Conservation (phyloP, 1,140 invertebrate species). For the Drosophila lacteicornis region DNA sequence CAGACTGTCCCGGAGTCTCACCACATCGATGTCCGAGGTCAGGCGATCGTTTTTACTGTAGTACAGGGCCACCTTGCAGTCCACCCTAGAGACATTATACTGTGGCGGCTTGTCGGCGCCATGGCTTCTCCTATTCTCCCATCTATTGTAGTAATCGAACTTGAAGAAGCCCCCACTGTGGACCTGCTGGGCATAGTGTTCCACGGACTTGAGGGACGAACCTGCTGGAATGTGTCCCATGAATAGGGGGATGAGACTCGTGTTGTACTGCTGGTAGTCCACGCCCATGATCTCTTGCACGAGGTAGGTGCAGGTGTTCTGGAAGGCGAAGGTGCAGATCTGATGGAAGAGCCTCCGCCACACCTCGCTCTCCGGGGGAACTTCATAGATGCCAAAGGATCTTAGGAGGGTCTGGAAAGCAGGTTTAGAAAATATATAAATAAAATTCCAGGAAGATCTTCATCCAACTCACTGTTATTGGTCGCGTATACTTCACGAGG, state of each 20-base stretch:
- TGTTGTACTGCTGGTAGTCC: constrained; percentile 85
- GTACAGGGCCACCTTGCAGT: constrained; percentile 66
- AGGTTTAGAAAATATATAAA: not conserved
- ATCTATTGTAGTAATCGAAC: constrained; percentile 32
- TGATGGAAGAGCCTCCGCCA: constrained; percentile 40
- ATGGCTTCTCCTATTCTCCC: constrained; percentile 32
- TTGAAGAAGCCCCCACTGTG: constrained; percentile 56
- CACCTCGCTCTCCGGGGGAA: constrained; percentile 56
- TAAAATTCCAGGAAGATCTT: not conserved
- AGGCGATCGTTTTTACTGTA: constrained; percentile 62
- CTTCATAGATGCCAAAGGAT: constrained; percentile 60
- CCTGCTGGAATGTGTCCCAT: constrained; percentile 42
- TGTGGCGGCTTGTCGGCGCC: constrained; percentile 34
- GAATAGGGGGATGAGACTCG: constrained; percentile 16
- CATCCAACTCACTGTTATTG: constrained; percentile 4
- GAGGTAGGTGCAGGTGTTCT: constrained; percentile 85
- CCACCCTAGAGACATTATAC: constrained; percentile 56
- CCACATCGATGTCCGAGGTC: constrained; percentile 56
- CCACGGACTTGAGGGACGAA: constrained; percentile 42
- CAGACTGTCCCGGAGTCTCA: constrained; percentile 78
- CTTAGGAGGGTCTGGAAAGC: constrained; percentile 13
- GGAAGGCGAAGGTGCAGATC: constrained; percentile 43
- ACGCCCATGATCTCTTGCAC: constrained; percentile 86
- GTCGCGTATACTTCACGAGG: constrained; percentile 4
- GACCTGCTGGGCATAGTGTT: constrained; percentile 50